A percentile compares a stretch with the other conserved stretches of the same genome.
Evolutionary conservation across 2,888 invertebrate species (phyloP).

Genomic region (Reticulitermes lucifugus): DNA sequence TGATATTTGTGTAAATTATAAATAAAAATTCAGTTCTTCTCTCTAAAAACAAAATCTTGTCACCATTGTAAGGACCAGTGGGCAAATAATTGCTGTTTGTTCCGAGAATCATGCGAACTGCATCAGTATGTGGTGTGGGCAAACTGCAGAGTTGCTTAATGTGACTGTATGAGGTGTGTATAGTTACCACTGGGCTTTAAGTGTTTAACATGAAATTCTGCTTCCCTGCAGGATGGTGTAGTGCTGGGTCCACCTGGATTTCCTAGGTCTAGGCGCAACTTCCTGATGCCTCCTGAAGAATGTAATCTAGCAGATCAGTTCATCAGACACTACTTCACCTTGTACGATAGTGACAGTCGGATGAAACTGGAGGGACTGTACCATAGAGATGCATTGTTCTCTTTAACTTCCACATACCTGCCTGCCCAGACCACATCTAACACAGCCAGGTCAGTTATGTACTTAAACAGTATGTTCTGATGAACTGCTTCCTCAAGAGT

Average conservation of each 20-base stretch:
- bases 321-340: conserved; percentile 73
- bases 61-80: too few species aligned
- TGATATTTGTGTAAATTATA: too few species aligned
- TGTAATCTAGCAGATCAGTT: conserved; percentile 71
- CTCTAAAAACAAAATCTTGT: too few species aligned
- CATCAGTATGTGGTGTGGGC: too few species aligned
- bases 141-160: too few species aligned
- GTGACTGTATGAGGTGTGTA: too few species aligned
- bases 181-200: too few species aligned
- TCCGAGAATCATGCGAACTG: too few species aligned
- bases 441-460: conserved; percentile 58
- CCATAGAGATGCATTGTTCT: conserved; percentile 72
- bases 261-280: conserved; percentile 66
- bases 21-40: too few species aligned
- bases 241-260: conserved; percentile 61
- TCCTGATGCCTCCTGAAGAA: conserved; percentile 65
- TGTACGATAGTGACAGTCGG: conserved; percentile 74
- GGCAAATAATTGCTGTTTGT: too few species aligned
- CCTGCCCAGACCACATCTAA: conserved; percentile 59
- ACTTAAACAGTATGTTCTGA: background rate
- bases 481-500: too few species aligned
- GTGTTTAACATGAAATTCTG: background rate
- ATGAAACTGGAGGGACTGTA: conserved; percentile 70
- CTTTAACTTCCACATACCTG: conserved; percentile 64
- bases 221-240: conserved; percentile 68